phyloP scores from a whole-genome alignment of 1,140 invertebrate species.

The Drosophila chauvacae region DNA sequence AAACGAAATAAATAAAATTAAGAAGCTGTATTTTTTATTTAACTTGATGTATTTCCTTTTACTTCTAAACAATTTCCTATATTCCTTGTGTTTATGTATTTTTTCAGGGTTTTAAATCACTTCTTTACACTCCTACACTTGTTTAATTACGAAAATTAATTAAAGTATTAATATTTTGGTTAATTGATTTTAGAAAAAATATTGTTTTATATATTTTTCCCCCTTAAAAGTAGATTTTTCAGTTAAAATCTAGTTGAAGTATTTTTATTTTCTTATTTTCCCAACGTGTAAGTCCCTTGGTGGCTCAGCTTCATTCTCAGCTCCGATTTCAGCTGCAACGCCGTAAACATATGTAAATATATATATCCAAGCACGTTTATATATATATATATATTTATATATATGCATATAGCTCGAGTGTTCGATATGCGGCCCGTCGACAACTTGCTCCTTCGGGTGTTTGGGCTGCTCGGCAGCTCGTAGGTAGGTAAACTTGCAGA shows the following conservation, averaged over 20 bases:
- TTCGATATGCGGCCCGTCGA: constrained; percentile 64
- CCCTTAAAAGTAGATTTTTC: background rate
- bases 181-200: too few relatives aligned
- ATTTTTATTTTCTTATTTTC: background rate
- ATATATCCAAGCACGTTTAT: background rate
- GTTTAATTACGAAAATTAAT: background rate
- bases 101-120: too few relatives aligned
- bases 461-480: constrained; percentile 18
- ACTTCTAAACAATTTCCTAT: too few relatives aligned
- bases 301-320: constrained; percentile 10
- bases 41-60: too few relatives aligned
- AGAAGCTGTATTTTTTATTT: too few relatives aligned
- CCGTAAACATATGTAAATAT: constrained; percentile 14
- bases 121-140: too few relatives aligned
- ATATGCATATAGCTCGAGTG: constrained; percentile 57
- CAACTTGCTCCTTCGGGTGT: constrained; percentile 35
- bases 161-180: background rate
- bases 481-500: constrained; percentile 70
- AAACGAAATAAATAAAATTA: too few relatives aligned
- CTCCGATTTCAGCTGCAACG: constrained; percentile 43
- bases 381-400: background rate
- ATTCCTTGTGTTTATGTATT: too few relatives aligned
- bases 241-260: background rate
- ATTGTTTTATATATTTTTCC: too few relatives aligned
- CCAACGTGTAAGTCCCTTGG: constrained; percentile 2